Base-by-base conservation (phyloP, 2,888 invertebrate species). In the Malacosoma neustria region DNA sequence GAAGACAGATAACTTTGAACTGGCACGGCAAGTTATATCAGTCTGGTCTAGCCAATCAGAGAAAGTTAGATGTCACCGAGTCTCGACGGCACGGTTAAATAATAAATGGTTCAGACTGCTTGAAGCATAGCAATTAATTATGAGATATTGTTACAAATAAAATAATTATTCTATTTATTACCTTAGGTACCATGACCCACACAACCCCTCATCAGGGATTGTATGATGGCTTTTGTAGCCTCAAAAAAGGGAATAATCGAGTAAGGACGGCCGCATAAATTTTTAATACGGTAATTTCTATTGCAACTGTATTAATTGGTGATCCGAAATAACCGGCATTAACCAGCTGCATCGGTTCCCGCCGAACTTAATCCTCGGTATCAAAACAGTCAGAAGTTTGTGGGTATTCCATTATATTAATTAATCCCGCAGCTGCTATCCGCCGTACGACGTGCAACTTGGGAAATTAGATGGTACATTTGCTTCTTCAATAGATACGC, bases 391-490 rank as follows among this genome's bases (percentile, higher is more conserved):
- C 22, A 12, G 7, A 9, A 32, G 9, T 12, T 11, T 29, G 31
- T 30, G 29, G 32, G 13, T 15, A 38, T 34, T n/a, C 29, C 29
- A 38, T 36, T 33, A 36, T 31, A 22, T 34, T 36, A 37, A 35
- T 39, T 39, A 39, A 39, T 39, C 37, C 14, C 22, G 32, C 33
- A 22, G 39, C 11, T 13, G 30, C 32, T 36, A 41, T 35, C 38
- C 36, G 36, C 13, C 29, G 11, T 33, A 35, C 30, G 33, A 37
- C 37, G 37, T 33, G 33, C 37, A 37, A 42, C 42, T 39, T 39
- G 33, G 40, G 30, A 39, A 41, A 43, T 43, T 41, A 43, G 37
- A 39, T 43, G 41, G 37, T 34, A 39, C 35, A 39, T 32, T 9
- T 15, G 30, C 32, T 11, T 2, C 9, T 11, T 12, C 11, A 13